Evolutionary conservation across 2,888 invertebrate species (phyloP), one percentile per base, ranked within the genome.

Genomic region (Limnephilus lunatus): DNA sequence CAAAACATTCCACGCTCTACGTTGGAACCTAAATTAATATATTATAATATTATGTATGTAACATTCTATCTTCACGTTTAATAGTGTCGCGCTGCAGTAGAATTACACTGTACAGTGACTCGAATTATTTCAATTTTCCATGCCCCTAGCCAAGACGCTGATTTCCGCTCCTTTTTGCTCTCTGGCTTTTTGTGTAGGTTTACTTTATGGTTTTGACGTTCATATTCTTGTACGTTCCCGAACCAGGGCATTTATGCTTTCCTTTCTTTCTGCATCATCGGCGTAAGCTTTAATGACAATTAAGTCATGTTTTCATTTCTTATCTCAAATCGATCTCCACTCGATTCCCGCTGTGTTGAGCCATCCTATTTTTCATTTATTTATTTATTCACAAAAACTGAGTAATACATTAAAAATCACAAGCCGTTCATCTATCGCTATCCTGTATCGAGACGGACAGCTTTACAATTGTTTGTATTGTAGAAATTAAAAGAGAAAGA

Each of bases 101-200:
- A 81, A 81, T 32, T 32, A 35, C 81, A 87, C 87, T 35, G 87
- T 48, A 68, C 87, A 39, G 81, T 81, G 87, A 91, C 80, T 87
- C 91, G 81, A 31, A 81, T 86, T 87, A 91, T 86, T 91, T 87
- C 91, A 91, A 91, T 91, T 91, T 91, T 48, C 86, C 86, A 14
- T 39, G 48, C 3, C 87, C 48, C 11, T 11, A 48, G 44, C 53
- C 19, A 53, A 53, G 48, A 30, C 53, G 32, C 53, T 53, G 53
- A 87, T 53, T 87, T 87, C 68, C 87, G 25, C 39, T 31, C 53
- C 31, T 81, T 39, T 35, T 81, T 32, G 35, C 35, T 35, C 35
- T 35, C 35, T 35, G 4, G 35, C 35, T 81, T 39, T 35, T 81
- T 32, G 35, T 80, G 9, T n/a, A 9, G n/a, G 9, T 68, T 68